Percentiles rank a stretch among this genome's conserved stretches.
Evolutionary conservation across 2,888 invertebrate species (phyloP).

Genomic region (Drosophila fungiperda): DNA sequence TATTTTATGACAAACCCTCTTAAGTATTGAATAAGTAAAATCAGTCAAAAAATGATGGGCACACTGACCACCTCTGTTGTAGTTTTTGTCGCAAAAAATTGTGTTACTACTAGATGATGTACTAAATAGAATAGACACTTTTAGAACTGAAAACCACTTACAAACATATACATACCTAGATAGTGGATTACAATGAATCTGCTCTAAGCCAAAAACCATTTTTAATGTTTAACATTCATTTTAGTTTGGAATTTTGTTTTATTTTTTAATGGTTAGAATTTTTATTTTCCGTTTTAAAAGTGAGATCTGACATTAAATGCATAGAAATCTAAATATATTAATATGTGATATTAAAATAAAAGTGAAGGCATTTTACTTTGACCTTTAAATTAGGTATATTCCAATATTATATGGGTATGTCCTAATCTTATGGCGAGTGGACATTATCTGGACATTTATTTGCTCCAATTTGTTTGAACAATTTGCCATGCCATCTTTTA

Average conservation of each 20-base stretch:
- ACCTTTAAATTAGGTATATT: background rate
- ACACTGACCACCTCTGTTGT: slow-evolving; percentile 48
- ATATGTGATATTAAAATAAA: background rate
- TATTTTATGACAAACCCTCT: slow-evolving; percentile 78
- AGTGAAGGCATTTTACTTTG: background rate
- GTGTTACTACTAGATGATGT: slow-evolving; percentile 69
- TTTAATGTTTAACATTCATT: slow-evolving; percentile 49
- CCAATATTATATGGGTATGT: background rate
- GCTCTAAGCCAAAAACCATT: slow-evolving; percentile 65
- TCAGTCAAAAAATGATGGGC: slow-evolving; percentile 58
- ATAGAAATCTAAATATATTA: background rate
- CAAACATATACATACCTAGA: slow-evolving; percentile 55
- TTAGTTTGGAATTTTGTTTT: slow-evolving; percentile 25
- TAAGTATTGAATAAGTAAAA: slow-evolving; percentile 74
- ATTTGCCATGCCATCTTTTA: too few relatives aligned
- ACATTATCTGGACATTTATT: too few relatives aligned
- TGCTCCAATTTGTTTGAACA: too few relatives aligned
- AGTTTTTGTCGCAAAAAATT: slow-evolving; percentile 53
- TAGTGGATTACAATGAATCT: slow-evolving; percentile 45
- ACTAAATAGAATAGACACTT: slow-evolving; percentile 33
- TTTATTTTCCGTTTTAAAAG: background rate
- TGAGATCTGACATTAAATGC: slow-evolving; percentile 34
- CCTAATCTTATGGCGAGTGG: background rate
- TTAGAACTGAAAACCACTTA: too few relatives aligned
- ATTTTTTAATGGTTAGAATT: slow-evolving; percentile 16